Base-by-base conservation (phyloP, 2,113 vertebrate species). In the Macroglossus sobrinus region DNA sequence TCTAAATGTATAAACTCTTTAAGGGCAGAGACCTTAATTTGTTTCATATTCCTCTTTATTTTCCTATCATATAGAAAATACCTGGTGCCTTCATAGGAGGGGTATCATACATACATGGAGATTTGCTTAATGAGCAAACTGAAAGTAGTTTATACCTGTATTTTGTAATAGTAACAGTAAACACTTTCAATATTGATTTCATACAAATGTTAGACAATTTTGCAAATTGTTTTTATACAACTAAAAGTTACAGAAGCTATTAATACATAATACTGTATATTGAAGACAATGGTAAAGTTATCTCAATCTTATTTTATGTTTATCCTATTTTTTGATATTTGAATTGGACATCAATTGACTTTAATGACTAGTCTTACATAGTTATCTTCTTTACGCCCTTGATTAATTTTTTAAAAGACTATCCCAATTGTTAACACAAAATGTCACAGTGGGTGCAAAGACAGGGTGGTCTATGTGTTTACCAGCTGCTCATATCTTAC, bases 371-470 rank as follows among this genome's bases (percentile, higher is more conserved):
- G 47, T 85, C 19, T 91, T 76, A 8, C 26, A 66, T 69, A 30
- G 40, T 80, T 66, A 53, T 66, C 22, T 26, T 93, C 50, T 75
- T 81, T 55, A 28, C 18, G 11, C 50, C n/a, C 15, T 68, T 85
- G 59, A 96, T 95, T 97, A 71, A 45, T 64, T 66, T 96, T 87
- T 68, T 53, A 71, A 95, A 78, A 72, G 57, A 89, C 35, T 78
- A 24, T 61, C 14, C 28, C 16, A 28, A 82, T 86, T 61, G 61
- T 95, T 79, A 89, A 79, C 88, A 91, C 40, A 66, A 84, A 94
- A 80, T 91, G 22, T 74, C 71, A 35, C 10, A 19, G 24, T 84
- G 24, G 43, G 55, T 47, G 11, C 63, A 89, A 86, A 76, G 55
- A 86, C 63, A 15, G 30, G 63, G 35, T 13, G 38, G 53, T 55